Evolutionary conservation across 2,113 vertebrate genomes (phyloP).

Genomic region (Sinocyclocheilus anshuiensis): DNA sequence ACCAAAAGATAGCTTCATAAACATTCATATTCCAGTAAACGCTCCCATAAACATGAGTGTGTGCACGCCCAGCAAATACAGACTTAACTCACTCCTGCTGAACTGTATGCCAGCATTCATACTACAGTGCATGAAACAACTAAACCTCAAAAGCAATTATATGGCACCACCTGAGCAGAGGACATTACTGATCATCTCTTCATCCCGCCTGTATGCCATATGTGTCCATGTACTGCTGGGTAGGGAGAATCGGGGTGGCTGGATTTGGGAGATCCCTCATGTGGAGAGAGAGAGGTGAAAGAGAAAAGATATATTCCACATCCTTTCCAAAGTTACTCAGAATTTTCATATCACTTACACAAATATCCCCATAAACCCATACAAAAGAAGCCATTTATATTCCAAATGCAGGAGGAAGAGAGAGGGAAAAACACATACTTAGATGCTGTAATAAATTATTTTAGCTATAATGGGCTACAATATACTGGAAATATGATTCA

Average conservation of each 20-base stretch:
- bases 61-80: background rate
- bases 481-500: background rate
- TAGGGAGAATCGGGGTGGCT: background rate
- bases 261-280: background rate
- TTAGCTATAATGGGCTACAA: background rate
- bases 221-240: background rate
- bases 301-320: constrained; percentile 46
- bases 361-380: background rate
- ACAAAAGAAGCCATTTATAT: background rate
- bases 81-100: background rate
- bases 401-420: background rate
- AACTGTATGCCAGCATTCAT: background rate
- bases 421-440: background rate
- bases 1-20: background rate
- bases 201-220: background rate
- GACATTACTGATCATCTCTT: background rate
- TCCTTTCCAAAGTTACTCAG: constrained; percentile 62
- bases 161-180: background rate
- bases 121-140: background rate
- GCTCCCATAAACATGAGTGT: background rate
- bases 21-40: constrained; percentile 25
- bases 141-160: background rate
- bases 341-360: constrained; percentile 26
- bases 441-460: background rate
- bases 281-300: background rate